phyloP scores from a whole-genome alignment of 23 tunicate genomes.

The Clavelina lepadiformis region DNA sequence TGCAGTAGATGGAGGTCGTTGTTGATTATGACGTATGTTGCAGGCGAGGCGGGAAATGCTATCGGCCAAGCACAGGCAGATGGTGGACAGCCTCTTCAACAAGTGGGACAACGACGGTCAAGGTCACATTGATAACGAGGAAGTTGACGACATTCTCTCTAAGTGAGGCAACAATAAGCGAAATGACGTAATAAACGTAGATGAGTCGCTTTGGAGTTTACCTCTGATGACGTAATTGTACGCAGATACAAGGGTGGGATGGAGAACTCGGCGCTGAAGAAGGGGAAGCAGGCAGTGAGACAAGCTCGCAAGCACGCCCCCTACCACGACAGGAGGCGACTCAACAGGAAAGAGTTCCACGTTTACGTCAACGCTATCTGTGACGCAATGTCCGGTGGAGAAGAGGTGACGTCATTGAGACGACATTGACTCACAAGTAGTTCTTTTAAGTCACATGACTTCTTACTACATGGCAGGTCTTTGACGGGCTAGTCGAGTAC shows the following conservation, averaged over 20 bases:
- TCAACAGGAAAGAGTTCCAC: conserved; percentile 64
- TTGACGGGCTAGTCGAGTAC: conserved; percentile 73
- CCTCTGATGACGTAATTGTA: not conserved
- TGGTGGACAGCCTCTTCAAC: conserved; percentile 74
- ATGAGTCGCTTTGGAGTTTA: too few relatives aligned
- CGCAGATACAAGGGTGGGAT: conserved; percentile 81
- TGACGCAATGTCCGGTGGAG: conserved; percentile 74
- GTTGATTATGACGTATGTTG: too few relatives aligned
- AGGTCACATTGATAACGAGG: conserved; percentile 68
- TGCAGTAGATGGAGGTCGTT: not conserved
- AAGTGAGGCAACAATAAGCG: conserved; percentile 30
- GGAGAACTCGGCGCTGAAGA: conserved; percentile 69
- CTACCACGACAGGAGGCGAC: conserved; percentile 46
- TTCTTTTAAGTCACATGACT: not conserved
- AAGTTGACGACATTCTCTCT: conserved; percentile 61
- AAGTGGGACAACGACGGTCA: conserved; percentile 91
- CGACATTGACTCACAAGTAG: not conserved
- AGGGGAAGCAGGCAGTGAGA: conserved; percentile 58
- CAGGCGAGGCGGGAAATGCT: conserved; percentile 67
- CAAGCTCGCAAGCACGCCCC: conserved; percentile 40
- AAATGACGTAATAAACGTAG: not conserved
- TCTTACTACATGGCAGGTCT: conserved; percentile 45
- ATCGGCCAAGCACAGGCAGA: conserved; percentile 74
- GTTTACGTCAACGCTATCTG: conserved; percentile 61
- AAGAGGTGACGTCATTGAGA: conserved; percentile 35